phyloP scores from a whole-genome alignment of 1,140 invertebrate species.

The Drosophila tristis region DNA sequence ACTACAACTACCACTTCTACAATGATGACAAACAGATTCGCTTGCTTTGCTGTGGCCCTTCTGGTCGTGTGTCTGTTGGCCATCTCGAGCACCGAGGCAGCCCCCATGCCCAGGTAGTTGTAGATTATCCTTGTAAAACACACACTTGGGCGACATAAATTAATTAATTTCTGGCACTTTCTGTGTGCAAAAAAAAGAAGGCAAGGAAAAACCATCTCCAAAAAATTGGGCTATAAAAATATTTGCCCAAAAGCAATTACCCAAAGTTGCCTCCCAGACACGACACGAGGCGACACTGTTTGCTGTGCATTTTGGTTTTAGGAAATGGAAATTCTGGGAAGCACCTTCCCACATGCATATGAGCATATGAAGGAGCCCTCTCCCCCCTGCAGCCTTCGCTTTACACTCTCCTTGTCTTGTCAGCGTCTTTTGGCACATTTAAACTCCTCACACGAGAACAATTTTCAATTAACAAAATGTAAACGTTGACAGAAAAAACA shows the following conservation, averaged over 20 bases:
- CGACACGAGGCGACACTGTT: neutral
- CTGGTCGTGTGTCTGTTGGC: conserved; percentile 66
- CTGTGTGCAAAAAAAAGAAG: conserved; percentile 8
- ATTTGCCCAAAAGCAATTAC: conserved; percentile 68
- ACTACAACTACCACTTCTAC: neutral
- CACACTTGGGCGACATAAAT: conserved; percentile 29
- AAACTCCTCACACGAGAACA: conserved; percentile 21
- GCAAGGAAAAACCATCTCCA: neutral
- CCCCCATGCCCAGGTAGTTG: conserved; percentile 84
- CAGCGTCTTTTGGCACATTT: conserved; percentile 33
- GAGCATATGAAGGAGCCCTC: no score
- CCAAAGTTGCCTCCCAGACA: conserved; percentile 30
- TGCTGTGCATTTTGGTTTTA: conserved; percentile 4
- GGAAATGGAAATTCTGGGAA: neutral
- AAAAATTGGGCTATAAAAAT: conserved; percentile 58
- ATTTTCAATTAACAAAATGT: conserved; percentile 74
- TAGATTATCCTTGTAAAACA: conserved; percentile 32
- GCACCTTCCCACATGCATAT: neutral
- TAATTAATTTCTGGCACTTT: conserved; percentile 67
- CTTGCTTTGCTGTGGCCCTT: conserved; percentile 59
- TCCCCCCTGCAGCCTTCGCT: conserved; percentile 7
- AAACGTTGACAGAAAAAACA: conserved; percentile 56
- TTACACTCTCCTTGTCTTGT: conserved; percentile 38
- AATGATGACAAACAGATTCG: conserved; percentile 77
- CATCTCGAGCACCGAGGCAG: conserved; percentile 70